phyloP scores from a whole-genome alignment of 2,888 invertebrate genomes.

The Catocala sponsa region DNA sequence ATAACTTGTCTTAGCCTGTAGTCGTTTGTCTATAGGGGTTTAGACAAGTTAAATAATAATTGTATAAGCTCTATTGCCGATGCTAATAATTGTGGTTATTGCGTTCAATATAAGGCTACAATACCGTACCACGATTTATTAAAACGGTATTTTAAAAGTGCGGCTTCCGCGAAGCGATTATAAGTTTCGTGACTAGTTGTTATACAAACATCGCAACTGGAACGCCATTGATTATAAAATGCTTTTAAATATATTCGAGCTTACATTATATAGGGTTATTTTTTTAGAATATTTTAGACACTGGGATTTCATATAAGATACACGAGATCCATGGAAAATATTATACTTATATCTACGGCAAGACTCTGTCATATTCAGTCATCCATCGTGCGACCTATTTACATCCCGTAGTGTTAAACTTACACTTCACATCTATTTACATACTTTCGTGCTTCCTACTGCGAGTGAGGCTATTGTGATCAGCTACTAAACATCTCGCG shows the following conservation, averaged over 20 bases:
- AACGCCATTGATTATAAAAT: no score
- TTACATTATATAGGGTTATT: neutral
- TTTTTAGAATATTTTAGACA: conserved; percentile 37
- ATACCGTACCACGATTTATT: no score
- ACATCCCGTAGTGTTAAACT: neutral
- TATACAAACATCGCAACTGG: no score
- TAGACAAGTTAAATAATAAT: no score
- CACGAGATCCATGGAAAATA: conserved; percentile 53
- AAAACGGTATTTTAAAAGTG: no score
- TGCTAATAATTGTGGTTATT: no score
- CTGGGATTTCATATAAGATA: conserved; percentile 33
- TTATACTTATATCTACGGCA: conserved; percentile 52
- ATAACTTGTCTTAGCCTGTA: no score
- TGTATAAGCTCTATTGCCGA: no score
- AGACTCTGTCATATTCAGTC: conserved; percentile 34
- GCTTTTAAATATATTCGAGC: conserved; percentile 20
- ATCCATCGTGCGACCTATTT: conserved; percentile 6
- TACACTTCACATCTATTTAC: conserved; percentile 22
- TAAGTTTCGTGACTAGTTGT: no score
- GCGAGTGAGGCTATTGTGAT: neutral
- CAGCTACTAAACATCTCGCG: neutral
- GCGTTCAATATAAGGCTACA: no score
- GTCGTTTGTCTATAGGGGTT: no score
- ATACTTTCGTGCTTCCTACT: conserved; percentile 11
- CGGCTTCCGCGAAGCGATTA: no score